Percentiles rank a stretch among this genome's conserved stretches.
Evolutionary conservation across 2,113 vertebrate genomes (phyloP).

Genomic region (Felis chaus): DNA sequence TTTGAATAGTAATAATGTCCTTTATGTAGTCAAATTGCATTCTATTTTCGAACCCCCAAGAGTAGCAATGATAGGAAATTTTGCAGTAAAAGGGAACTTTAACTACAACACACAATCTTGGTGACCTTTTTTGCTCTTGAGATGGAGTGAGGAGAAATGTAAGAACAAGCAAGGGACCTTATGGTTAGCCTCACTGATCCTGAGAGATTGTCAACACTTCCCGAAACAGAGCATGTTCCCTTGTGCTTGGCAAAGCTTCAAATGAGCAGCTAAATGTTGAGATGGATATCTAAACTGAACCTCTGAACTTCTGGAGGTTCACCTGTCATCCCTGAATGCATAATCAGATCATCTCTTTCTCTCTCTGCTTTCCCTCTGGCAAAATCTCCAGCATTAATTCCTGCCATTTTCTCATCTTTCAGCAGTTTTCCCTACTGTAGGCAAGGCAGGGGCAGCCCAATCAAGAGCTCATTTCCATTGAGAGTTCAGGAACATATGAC

Average conservation of each 20-base stretch:
- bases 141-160: not conserved
- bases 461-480: not conserved
- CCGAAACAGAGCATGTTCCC: not conserved
- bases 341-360: conserved; percentile 52
- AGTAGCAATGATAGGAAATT: not conserved
- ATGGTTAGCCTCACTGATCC: not conserved
- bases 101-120: not conserved
- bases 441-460: not conserved
- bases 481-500: not conserved
- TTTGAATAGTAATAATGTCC: not conserved
- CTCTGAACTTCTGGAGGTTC: conserved; percentile 47
- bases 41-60: not conserved
- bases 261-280: conserved; percentile 25
- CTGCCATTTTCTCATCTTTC: conserved; percentile 54
- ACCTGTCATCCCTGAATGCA: conserved; percentile 42
- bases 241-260: conserved; percentile 30
- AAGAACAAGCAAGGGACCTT: not conserved
- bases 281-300: conserved; percentile 41
- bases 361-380: conserved; percentile 17
- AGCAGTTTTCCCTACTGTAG: not conserved
- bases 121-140: not conserved
- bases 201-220: conserved; percentile 35
- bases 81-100: not conserved
- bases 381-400: not conserved
- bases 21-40: not conserved